Evolutionary conservation across 2,888 invertebrate genomes (phyloP), one percentile per base, ranked within the genome.

Genomic region (Pollenia amentaria): DNA sequence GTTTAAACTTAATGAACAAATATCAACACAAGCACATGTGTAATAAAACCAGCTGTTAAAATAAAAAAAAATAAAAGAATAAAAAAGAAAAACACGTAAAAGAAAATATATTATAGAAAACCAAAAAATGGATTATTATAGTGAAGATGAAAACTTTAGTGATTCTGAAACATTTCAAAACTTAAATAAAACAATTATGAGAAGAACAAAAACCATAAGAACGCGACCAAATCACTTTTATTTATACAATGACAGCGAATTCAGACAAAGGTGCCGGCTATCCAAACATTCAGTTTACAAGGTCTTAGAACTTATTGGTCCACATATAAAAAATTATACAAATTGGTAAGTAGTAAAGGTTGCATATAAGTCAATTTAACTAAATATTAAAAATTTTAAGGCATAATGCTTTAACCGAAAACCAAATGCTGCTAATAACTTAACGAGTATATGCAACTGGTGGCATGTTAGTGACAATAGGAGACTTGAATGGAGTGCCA

Each of bases 381-480:
- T 29, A 29, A 64, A 64, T n/a, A 12, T 6, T 12, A 12, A 53
- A 18, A 2, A 29, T 14, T 7, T 53, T 67, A 12, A 77, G 77
- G 53, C 79, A 84, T 11, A 12, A 60, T 53, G 60, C 84, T 4
- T 7, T 84, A 2, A 48, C 53, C 4, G 60, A 29, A 29, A 3
- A 29, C 2, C 29, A 29, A 29, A 29, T 29, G 29, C 3, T 29
- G 3, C 3, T 29, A 60, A 18, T 69, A 48, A 75, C 82, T 48
- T 48, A 67, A 10, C 42, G 70, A 3, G 10, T 72, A 11, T 80
- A 53, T 60, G 80, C 65, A 73, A 72, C 64, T 72, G 80, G 73
- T 8, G 81, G 67, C 16, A 67, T 81, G 73, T 40, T 65, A 14
- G 53, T 16, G 21, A 55, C 81, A 55, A 65, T 65, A 42, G 81